Conservation (phyloP, 2,888 invertebrate genomes). For the Rhamphomyia laevipes region DNA sequence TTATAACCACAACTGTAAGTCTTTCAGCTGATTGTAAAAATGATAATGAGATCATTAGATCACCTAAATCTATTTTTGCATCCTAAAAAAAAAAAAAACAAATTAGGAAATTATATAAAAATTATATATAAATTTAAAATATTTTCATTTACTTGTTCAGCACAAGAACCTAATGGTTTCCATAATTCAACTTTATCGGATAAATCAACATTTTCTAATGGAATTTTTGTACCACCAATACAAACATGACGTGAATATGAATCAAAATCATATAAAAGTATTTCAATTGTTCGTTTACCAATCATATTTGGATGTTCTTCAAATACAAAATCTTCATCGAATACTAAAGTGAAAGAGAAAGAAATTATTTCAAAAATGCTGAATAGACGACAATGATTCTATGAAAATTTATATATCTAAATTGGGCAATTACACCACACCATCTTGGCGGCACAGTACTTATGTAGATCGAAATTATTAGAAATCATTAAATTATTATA, state of each 20-base stretch:
- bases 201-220: constrained; percentile 44
- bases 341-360: constrained; percentile 36
- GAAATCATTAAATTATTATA: too few species aligned
- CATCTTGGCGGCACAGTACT: too few species aligned
- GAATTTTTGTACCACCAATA: constrained; percentile 48
- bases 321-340: constrained; percentile 57
- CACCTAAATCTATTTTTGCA: constrained; percentile 71
- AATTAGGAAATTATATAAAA: neutral
- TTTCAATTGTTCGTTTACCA: constrained; percentile 44
- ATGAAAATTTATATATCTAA: too few species aligned
- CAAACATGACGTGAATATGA: constrained; percentile 52
- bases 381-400: too few species aligned
- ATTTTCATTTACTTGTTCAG: constrained; percentile 32
- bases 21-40: constrained; percentile 86
- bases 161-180: constrained; percentile 43
- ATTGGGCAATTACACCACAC: too few species aligned
- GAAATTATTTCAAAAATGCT: too few species aligned
- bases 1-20: constrained; percentile 80
- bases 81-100: constrained; percentile 21
- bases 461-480: too few species aligned
- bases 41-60: constrained; percentile 82
- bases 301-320: constrained; percentile 45
- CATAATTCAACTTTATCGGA: constrained; percentile 45
- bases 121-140: neutral
- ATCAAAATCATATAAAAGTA: constrained; percentile 52